These are phyloP conservation scores for Chrysina gloriosa DNA, from an alignment of 2,888 invertebrate genomes.

Conservation along the genomic window DNA sequence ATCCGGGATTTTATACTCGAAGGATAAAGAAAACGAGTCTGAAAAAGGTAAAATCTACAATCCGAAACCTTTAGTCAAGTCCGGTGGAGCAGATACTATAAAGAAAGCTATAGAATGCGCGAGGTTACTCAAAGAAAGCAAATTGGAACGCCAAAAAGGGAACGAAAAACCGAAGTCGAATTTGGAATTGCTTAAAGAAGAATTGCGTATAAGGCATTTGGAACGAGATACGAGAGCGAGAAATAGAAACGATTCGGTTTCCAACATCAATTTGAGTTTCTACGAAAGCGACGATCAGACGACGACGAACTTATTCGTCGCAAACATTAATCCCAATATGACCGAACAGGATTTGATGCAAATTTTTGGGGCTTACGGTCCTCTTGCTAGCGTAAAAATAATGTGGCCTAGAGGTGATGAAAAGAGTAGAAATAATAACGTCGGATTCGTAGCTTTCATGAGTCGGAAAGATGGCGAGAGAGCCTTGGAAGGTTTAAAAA, in stretches of 20 bases:
- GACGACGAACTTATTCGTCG: constrained; percentile 97
- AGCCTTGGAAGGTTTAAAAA: constrained; percentile 85
- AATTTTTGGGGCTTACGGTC: constrained; percentile 96
- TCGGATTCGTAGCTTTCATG: constrained; percentile 99
- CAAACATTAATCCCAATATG: constrained; percentile 94
- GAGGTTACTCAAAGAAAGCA: constrained; percentile 71
- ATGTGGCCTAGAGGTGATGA: constrained; percentile 99
- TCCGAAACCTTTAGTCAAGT: constrained; percentile 79
- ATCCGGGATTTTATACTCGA: constrained; percentile 93
- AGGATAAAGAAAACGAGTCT: constrained; percentile 82
- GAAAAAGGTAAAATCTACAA: constrained; percentile 91
- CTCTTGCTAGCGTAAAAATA: constrained; percentile 98
- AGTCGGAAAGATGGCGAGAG: constrained; percentile 96
- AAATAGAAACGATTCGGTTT: constrained; percentile 75
- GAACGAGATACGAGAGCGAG: constrained; percentile 92
- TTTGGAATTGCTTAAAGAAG: constrained; percentile 96
- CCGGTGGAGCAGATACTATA: constrained; percentile 67
- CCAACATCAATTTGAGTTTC: constrained; percentile 44
- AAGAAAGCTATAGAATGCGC: constrained; percentile 77
- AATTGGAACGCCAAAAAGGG: constrained; percentile 74
- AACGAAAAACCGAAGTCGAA: constrained; percentile 94
- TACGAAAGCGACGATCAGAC: constrained; percentile 91
- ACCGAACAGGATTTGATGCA: constrained; percentile 96
- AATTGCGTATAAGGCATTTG: constrained; percentile 92
- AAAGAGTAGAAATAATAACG: constrained; percentile 88